phyloP scores from a whole-genome alignment of 2,888 invertebrate genomes.

The Scaptomyza tumidula region DNA sequence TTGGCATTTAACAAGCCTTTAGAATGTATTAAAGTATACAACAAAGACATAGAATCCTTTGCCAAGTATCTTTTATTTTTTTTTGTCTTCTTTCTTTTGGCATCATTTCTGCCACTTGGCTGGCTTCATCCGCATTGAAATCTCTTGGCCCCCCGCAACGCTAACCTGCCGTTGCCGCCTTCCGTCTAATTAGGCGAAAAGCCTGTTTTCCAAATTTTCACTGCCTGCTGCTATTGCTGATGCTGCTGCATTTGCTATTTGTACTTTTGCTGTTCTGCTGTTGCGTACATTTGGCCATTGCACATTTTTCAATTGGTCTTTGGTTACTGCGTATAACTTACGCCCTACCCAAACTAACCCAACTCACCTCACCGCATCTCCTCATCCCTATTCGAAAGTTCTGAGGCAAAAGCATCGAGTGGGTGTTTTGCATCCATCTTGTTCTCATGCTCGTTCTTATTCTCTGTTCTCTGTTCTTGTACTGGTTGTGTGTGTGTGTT shows the following conservation, averaged over 20 bases:
- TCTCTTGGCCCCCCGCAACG: conserved; percentile 8
- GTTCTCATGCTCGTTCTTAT: conserved; percentile 33
- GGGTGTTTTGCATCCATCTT: conserved; percentile 70
- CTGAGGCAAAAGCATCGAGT: conserved; percentile 43
- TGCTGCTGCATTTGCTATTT: conserved; percentile 13
- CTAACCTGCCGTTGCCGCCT: conserved; percentile 30
- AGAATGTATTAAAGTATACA: conserved; percentile 14
- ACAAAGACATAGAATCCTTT: conserved; percentile 29
- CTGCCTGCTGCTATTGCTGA: conserved; percentile 35
- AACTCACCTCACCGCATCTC: not conserved
- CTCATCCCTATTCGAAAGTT: not conserved
- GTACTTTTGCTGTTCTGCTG: conserved; percentile 37
- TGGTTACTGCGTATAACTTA: conserved; percentile 39
- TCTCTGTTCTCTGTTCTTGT: conserved; percentile 26
- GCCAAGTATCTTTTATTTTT: conserved; percentile 12
- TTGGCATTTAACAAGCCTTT: conserved; percentile 2
- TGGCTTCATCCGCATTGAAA: conserved; percentile 46
- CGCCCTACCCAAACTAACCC: not conserved
- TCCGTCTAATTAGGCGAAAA: conserved; percentile 77
- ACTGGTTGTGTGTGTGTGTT: conserved; percentile 1
- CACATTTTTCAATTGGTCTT: conserved; percentile 79
- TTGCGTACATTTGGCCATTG: conserved; percentile 67
- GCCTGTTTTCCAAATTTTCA: conserved; percentile 77
- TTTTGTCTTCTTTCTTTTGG: conserved; percentile 1
- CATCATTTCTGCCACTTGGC: conserved; percentile 62